Evolutionary conservation across 2,797 vertebrate genomes (phyloP).

Genomic region (Mormyrops attenuatus): DNA sequence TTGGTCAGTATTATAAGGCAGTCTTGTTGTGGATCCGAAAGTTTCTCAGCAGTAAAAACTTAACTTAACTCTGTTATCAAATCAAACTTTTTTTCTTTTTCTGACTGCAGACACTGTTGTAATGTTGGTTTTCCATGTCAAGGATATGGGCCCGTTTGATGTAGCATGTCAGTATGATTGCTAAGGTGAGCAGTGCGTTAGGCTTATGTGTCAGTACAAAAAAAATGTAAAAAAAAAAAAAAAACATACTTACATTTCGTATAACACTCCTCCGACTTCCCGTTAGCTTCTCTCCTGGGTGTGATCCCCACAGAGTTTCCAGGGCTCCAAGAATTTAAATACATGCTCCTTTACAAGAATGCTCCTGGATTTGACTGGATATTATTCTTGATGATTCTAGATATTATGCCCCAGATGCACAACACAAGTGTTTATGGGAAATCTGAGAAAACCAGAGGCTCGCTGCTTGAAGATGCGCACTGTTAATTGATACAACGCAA

Average conservation of each 20-base stretch:
- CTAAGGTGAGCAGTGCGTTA: neutral
- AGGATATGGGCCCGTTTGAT: neutral
- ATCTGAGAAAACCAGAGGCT: neutral
- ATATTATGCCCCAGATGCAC: neutral
- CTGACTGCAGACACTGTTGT: conserved; percentile 5
- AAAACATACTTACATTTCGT: neutral
- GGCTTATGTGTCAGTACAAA: neutral
- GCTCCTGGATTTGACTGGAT: conserved; percentile 35
- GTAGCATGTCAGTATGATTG: conserved; percentile 5
- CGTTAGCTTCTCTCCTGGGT: conserved; percentile 31
- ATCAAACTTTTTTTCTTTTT: neutral
- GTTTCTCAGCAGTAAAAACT: conserved; percentile 48
- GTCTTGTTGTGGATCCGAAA: conserved; percentile 57
- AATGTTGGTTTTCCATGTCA: conserved; percentile 5
- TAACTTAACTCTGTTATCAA: neutral
- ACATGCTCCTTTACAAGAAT: conserved; percentile 25
- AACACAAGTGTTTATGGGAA: conserved; percentile 17
- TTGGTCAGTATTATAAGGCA: conserved; percentile 39
- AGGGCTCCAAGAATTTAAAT: conserved; percentile 21
- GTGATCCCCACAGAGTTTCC: conserved; percentile 35
- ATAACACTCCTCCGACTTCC: conserved; percentile 25
- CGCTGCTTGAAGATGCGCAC: conserved; percentile 31
- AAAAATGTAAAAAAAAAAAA: neutral
- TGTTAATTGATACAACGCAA: conserved; percentile 52
- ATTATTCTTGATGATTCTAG: neutral